phyloP scores from a whole-genome alignment of 2,888 invertebrate genomes.

The Apeira syringaria region DNA sequence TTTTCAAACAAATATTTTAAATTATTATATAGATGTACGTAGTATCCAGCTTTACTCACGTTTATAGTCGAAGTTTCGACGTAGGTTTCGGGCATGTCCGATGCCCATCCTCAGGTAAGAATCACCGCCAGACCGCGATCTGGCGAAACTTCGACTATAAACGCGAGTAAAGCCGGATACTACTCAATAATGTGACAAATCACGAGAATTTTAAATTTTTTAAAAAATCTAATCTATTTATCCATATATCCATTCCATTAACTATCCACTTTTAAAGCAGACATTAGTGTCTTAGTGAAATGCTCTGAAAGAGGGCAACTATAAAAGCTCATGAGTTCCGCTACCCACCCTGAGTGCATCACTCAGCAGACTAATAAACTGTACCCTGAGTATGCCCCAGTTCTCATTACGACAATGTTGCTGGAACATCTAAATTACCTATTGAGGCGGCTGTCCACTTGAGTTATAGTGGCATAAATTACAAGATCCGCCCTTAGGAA shows the following conservation, averaged over 20 bases:
- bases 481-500: slow-evolving; percentile 61
- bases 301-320: slow-evolving; percentile 23
- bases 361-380: slow-evolving; percentile 55
- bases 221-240: slow-evolving; percentile 1
- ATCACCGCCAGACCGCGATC: no score
- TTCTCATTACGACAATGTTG: slow-evolving; percentile 81
- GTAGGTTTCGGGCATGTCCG: no score
- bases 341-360: slow-evolving; percentile 47
- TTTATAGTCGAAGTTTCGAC: no score
- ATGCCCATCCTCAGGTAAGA: no score
- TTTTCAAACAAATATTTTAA: no score
- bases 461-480: slow-evolving; percentile 81
- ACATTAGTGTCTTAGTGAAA: slow-evolving; percentile 18
- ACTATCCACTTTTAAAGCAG: slow-evolving; percentile 17
- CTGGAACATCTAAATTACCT: slow-evolving; percentile 80
- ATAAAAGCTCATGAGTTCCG: slow-evolving; percentile 26
- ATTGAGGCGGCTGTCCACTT: slow-evolving; percentile 69
- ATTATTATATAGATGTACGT: no score
- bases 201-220: no score
- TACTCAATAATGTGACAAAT: no score
- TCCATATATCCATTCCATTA: slow-evolving; percentile 13
- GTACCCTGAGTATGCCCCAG: slow-evolving; percentile 43
- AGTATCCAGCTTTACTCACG: no score
- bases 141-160: no score
- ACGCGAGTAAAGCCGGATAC: no score